Base-by-base conservation (phyloP, 2,113 vertebrate species). In the Chroicocephalus ridibundus region DNA sequence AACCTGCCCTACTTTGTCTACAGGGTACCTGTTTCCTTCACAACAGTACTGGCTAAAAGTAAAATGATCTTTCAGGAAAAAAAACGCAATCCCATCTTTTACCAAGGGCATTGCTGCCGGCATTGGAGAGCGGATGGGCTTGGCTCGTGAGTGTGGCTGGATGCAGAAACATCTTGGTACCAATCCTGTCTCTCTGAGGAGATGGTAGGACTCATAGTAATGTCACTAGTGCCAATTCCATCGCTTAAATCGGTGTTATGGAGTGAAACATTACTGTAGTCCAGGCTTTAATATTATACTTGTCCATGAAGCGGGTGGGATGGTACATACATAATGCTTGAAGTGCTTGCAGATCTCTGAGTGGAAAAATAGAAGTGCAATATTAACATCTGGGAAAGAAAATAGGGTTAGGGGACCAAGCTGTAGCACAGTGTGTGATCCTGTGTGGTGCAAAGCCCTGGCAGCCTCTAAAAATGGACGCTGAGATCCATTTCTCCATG, bases 201-300 rank as follows among this genome's bases (percentile, higher is more conserved):
- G 17, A 29, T 7, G 19, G 8, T 6, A 18, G 58, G 42, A 24
- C 36, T 68, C 3, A 0, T 9, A 6, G 38, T 4, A 1, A 3
- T 13, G 47, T n/a, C 22, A 1, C 47, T 22, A 12, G 51, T 10
- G 12, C 9, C 3, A 4, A 4, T 11, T 40, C 19, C 7, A 2
- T 10, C 1, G 0, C 70, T 82, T 10, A 20, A 3, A 3, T 17
- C n/a, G 3, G 27, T 16, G 60, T 16, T 14, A 3, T 0, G 34
- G 40, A 15, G 16, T 2, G 20, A 32, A 60, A 18, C 0, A 0
- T 15, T 24, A 4, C 42, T 24, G 13, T 16, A 5, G 3, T 1
- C 27, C 40, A 19, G 55, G 49, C 4, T 84, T 78, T 20, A 1
- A 8, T 4, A 2, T 21, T 36, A 2, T 4, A 36, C 36, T 16